Percentiles rank a stretch among this genome's conserved stretches.
phyloP scores from a whole-genome alignment of 2,888 invertebrate species.

The Taphrorychus bicolor region DNA sequence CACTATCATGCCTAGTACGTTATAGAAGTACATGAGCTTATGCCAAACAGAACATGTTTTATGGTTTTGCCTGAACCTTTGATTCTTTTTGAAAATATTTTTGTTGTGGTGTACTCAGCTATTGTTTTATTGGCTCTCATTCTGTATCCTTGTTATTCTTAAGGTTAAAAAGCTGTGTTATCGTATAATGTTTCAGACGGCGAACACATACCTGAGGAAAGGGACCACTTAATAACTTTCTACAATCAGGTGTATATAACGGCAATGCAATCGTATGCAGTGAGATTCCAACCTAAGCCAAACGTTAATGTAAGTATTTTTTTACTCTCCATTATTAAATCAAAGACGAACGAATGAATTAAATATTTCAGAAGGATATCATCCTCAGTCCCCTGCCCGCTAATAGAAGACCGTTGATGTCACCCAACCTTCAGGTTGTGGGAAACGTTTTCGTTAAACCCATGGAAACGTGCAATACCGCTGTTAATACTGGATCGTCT shows the following conservation, averaged over 20 bases:
- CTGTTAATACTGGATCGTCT: slow-evolving; percentile 60
- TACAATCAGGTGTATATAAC: slow-evolving; percentile 92
- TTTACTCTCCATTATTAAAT: background rate
- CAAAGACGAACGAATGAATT: slow-evolving; percentile 20
- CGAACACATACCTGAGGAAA: slow-evolving; percentile 60
- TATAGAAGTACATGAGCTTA: too few relatives aligned
- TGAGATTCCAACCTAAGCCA: slow-evolving; percentile 43
- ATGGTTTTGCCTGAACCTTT: too few relatives aligned
- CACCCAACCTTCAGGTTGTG: slow-evolving; percentile 66
- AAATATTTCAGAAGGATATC: slow-evolving; percentile 45
- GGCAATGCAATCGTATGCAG: slow-evolving; percentile 75
- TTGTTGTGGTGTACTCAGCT: too few relatives aligned
- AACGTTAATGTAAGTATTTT: slow-evolving; percentile 10
- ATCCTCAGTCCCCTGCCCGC: slow-evolving; percentile 77
- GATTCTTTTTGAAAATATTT: too few relatives aligned
- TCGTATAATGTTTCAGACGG: slow-evolving; percentile 40
- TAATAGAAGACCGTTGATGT: slow-evolving; percentile 64
- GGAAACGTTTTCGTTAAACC: slow-evolving; percentile 69
- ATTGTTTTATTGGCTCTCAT: too few relatives aligned
- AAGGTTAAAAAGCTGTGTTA: too few relatives aligned
- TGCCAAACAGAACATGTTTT: too few relatives aligned
- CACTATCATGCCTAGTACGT: too few relatives aligned
- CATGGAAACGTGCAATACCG: slow-evolving; percentile 59
- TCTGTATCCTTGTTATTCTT: too few relatives aligned
- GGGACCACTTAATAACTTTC: slow-evolving; percentile 92